These are phyloP conservation scores for Malurus elegans DNA, from an alignment of 2,113 vertebrate genomes.

Conservation along the genomic window DNA sequence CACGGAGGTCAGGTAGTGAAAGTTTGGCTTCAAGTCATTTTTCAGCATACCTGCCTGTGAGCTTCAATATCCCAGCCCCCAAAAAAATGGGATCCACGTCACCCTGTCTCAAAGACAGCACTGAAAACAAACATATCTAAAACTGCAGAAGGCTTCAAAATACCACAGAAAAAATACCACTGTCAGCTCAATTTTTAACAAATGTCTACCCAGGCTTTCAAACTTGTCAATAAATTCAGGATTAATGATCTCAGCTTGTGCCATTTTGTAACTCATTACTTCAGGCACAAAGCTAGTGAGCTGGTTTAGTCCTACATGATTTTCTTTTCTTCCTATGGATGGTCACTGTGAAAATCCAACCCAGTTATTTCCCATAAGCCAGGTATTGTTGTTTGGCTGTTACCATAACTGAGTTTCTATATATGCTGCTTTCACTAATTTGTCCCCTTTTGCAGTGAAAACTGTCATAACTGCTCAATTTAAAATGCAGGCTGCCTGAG, in stretches of 20 bases:
- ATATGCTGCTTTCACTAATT: conserved; percentile 10
- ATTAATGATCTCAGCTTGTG: not conserved
- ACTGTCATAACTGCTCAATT: conserved; percentile 35
- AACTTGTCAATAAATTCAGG: conserved; percentile 17
- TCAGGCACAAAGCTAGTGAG: not conserved
- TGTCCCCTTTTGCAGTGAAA: conserved; percentile 14
- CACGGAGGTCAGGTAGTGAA: not conserved
- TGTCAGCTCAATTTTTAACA: not conserved
- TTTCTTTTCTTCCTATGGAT: not conserved
- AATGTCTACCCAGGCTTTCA: not conserved
- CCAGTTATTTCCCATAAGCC: not conserved
- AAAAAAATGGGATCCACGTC: not conserved
- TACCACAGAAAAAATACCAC: not conserved
- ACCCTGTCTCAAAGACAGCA: not conserved
- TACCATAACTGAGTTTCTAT: not conserved
- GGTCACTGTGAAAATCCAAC: not conserved
- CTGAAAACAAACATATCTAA: not conserved
- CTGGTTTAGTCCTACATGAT: not conserved
- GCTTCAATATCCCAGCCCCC: not conserved
- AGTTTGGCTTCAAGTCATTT: not conserved
- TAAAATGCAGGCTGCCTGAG: conserved; percentile 26
- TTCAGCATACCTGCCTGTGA: not conserved
- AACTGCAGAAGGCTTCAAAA: not conserved
- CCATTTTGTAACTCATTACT: not conserved
- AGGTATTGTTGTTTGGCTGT: not conserved